Evolutionary conservation across 1,140 invertebrate species (phyloP).

Genomic region (Diabrotica undecimpunctata): DNA sequence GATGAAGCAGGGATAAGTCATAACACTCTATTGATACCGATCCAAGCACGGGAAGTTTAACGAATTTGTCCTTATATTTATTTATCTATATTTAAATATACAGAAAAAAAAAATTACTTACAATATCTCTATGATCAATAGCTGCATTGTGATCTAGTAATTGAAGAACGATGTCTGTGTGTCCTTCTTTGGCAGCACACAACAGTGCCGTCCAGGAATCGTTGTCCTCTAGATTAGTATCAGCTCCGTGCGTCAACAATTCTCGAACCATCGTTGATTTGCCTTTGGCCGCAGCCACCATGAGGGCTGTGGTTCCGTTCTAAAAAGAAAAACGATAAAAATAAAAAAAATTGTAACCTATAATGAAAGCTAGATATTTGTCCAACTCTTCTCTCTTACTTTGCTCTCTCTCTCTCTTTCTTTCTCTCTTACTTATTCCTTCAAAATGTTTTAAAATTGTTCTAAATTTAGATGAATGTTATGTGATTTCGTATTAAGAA

Average conservation of each 20-base stretch:
- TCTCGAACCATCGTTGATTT: conserved; percentile 76
- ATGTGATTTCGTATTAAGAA: no score
- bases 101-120: conserved; percentile 48
- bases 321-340: conserved; percentile 43
- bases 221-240: conserved; percentile 85
- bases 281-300: conserved; percentile 80
- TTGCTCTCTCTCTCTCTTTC: no score
- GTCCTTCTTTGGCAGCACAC: conserved; percentile 86
- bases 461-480: no score
- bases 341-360: not conserved
- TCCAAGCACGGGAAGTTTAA: no score
- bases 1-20: no score
- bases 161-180: conserved; percentile 75
- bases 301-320: conserved; percentile 89
- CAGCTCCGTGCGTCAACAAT: conserved; percentile 80
- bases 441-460: no score
- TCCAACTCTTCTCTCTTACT: no score
- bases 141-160: conserved; percentile 82
- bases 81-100: no score
- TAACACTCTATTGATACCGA: no score
- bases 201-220: conserved; percentile 92
- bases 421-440: no score
- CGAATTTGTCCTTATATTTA: no score
- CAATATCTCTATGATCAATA: conserved; percentile 91
- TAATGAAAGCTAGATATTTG: not conserved